phyloP scores from a whole-genome alignment of 2,113 vertebrate species.

The Ramphastos sulfuratus region DNA sequence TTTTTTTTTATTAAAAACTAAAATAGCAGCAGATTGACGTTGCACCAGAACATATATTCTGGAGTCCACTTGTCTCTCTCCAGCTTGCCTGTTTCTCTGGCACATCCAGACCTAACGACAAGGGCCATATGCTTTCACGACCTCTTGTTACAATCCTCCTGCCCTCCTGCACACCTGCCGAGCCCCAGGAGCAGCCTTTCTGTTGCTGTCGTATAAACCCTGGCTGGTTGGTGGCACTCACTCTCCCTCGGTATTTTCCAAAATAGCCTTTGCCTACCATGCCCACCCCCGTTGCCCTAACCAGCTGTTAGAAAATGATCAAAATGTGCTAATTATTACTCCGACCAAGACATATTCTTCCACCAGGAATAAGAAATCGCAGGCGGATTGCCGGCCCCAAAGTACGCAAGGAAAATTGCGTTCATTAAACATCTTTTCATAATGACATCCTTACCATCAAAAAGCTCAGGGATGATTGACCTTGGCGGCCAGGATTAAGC shows the following conservation, averaged over 20 bases:
- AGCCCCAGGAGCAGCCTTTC: background rate
- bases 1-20: background rate
- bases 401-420: background rate
- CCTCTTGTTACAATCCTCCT: background rate
- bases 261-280: background rate
- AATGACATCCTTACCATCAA: slow-evolving; percentile 53
- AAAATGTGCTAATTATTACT: background rate
- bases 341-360: slow-evolving; percentile 35
- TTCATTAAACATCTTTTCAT: slow-evolving; percentile 54
- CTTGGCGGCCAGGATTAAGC: slow-evolving; percentile 70
- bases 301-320: slow-evolving; percentile 28
- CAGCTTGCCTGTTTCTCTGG: background rate
- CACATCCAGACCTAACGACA: background rate
- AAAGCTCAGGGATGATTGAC: slow-evolving; percentile 68
- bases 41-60: rapidly evolving
- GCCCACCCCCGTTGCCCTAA: background rate
- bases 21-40: background rate
- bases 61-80: background rate
- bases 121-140: rapidly evolving
- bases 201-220: background rate
- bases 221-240: background rate
- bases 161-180: background rate
- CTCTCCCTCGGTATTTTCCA: background rate
- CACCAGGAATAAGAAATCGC: background rate
- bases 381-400: background rate